Conservation (phyloP, 2,113 vertebrate species). For the Pampusana beccarii region DNA sequence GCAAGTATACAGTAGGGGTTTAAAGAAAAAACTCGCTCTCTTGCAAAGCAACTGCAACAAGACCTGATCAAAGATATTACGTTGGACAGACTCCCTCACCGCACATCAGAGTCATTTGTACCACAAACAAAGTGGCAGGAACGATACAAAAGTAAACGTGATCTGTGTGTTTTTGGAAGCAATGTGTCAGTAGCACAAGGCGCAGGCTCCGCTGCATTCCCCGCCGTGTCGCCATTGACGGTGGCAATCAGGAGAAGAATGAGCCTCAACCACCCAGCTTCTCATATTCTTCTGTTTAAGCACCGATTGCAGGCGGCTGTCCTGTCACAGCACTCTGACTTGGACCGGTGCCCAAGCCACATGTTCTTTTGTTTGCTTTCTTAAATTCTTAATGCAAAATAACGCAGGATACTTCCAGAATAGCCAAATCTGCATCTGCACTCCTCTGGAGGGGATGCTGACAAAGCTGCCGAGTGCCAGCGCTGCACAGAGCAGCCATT, state of each 20-base stretch:
- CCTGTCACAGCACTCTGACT: neutral
- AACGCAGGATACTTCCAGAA: neutral
- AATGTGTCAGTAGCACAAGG: neutral
- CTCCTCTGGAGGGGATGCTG: neutral
- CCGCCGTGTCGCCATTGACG: fast-evolving
- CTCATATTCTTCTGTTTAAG: neutral
- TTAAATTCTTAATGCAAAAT: neutral
- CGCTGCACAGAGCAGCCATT: neutral
- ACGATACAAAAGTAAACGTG: fast-evolving
- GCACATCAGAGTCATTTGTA: neutral
- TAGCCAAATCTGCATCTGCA: fast-evolving
- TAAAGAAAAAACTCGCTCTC: neutral
- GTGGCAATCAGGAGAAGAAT: neutral
- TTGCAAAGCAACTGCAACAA: neutral
- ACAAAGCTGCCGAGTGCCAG: neutral
- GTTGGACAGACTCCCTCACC: neutral
- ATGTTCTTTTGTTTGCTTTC: neutral
- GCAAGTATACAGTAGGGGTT: neutral
- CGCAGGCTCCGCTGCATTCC: neutral
- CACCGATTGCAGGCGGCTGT: neutral
- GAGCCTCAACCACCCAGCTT: neutral
- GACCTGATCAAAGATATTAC: neutral
- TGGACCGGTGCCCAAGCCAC: neutral
- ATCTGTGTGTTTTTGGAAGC: neutral
- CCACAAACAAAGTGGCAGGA: neutral